A percentile compares a stretch with the other conserved stretches of the same genome.
phyloP scores from a whole-genome alignment of 2,797 vertebrate genomes.

The Anableps anableps region DNA sequence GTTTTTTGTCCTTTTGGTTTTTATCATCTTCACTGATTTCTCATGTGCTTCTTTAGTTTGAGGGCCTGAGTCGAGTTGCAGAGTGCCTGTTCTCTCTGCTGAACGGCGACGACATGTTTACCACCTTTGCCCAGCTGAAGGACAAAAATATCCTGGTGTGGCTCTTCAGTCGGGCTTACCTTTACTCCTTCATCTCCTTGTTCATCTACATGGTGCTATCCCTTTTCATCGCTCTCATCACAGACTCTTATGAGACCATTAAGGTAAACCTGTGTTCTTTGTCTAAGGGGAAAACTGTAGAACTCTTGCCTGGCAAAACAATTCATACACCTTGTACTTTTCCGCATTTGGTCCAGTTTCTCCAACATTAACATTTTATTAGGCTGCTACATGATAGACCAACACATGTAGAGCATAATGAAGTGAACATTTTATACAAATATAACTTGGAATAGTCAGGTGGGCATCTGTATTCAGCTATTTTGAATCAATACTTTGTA shows the following conservation, averaged over 20 bases:
- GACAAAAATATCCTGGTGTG: constrained; percentile 91
- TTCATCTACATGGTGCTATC: constrained; percentile 99
- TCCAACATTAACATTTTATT: neutral
- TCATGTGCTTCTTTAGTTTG: constrained; percentile 78
- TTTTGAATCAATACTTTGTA: too few relatives aligned
- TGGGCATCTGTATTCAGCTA: too few relatives aligned
- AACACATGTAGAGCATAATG: neutral
- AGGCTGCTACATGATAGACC: neutral
- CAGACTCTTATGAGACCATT: constrained; percentile 94
- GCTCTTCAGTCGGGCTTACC: constrained; percentile 92
- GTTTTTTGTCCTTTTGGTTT: neutral
- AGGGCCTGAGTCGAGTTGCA: constrained; percentile 90
- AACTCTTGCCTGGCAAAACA: neutral
- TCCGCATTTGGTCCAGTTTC: neutral
- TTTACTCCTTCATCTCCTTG: constrained; percentile 96
- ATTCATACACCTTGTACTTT: neutral
- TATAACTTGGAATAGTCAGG: too few relatives aligned
- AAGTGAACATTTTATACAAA: too few relatives aligned
- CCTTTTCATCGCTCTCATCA: constrained; percentile 97
- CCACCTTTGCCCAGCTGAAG: constrained; percentile 93
- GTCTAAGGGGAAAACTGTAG: neutral
- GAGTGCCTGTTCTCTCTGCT: constrained; percentile 97
- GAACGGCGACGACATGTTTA: constrained; percentile 97
- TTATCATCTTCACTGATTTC: neutral
- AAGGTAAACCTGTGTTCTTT: constrained; percentile 81